These are phyloP conservation scores for Nephrotoma flavescens DNA, from an alignment of 2,888 invertebrate species.

Conservation along the genomic window DNA sequence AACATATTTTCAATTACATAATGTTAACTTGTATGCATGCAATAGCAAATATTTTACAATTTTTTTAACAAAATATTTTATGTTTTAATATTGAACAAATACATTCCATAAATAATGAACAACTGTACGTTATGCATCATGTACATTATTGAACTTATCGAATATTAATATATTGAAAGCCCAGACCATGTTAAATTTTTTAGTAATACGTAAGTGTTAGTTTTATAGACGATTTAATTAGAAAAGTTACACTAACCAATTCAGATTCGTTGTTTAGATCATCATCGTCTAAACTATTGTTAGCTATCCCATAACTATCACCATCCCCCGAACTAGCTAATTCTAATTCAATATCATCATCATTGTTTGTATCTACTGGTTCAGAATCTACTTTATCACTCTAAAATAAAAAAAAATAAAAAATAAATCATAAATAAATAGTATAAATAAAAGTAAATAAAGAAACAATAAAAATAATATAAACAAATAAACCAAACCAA, in stretches of 20 bases:
- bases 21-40: neutral
- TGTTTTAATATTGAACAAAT: neutral
- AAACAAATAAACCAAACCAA: neutral
- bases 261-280: neutral
- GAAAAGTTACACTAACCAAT: neutral
- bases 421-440: neutral
- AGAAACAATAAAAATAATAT: neutral
- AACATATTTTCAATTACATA: neutral
- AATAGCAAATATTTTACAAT: neutral
- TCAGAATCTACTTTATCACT: neutral
- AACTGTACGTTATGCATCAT: neutral
- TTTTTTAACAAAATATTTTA: neutral
- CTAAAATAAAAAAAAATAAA: constrained; percentile 5
- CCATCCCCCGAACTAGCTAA: constrained; percentile 4
- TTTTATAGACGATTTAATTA: neutral
- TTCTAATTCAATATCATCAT: constrained; percentile 2
- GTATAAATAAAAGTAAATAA: neutral
- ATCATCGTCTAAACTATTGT: neutral
- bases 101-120: neutral
- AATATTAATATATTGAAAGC: neutral
- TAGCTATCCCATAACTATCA: neutral
- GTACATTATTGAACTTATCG: neutral
- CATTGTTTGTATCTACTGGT: neutral
- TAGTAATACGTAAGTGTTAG: neutral
- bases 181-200: neutral